Evolutionary conservation across 2,113 vertebrate genomes (phyloP), one percentile per base, ranked within the genome.

Genomic region (Octodon degus): DNA sequence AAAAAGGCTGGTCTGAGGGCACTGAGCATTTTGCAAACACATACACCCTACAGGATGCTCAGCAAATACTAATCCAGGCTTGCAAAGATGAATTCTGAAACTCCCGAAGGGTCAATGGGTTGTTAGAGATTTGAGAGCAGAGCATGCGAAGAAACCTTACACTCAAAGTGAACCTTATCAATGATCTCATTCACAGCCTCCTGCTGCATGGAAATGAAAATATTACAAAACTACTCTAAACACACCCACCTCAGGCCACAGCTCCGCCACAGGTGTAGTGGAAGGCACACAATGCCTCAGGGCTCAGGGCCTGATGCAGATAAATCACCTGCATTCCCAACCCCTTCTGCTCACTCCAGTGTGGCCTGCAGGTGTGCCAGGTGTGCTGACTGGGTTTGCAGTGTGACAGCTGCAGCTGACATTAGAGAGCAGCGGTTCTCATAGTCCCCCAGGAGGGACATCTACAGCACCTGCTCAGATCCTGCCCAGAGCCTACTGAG

Each of bases 11-110:
- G 43, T 90, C 53, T 40, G 27, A 2, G 32, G 24, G 60, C 53
- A 37, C n/a, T 9, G 37, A 60, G 47, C 63, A 63, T 10, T 63
- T 10, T 74, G 50, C 62, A 77, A 70, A 60, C 50, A 40, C 14
- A 40, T 14, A 17, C 9, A 0, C 20, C 27, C 34, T 0, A 0
- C 40, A 60, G 0, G 0, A 0, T 50, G 91, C 72, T 86, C 60
- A 2, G 50, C 58, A 86, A 80, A 58, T 14, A 55, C 2, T 47
- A 70, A 82, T 40, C n/a, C 22, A 27, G 0, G 34, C 32, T 37
- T 63, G 55, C 60, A 47, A 74, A 74, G n/a, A 20, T 40, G 43
- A 87, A 83, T 87, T 87, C 63, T n/a, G 50, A 84, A 62, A 50
- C 67, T 94, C 86, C 76, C 47, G n/a, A 32, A 63, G 53, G 85